Evolutionary conservation across 2,797 vertebrate genomes (phyloP).

Genomic region (Syngnathus acus): DNA sequence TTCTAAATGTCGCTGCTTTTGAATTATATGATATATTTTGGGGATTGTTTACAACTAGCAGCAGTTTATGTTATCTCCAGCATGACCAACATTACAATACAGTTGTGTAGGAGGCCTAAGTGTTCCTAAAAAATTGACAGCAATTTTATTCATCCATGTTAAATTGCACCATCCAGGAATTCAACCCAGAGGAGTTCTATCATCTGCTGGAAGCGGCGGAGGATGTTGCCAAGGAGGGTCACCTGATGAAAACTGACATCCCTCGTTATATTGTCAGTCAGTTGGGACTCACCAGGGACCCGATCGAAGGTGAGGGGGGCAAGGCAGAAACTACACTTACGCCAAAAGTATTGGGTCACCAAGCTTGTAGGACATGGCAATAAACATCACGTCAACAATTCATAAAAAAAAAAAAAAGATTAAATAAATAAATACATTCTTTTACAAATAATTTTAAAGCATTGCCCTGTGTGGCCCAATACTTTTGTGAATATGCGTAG

Average conservation of each 20-base stretch:
- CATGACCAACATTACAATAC: too few relatives aligned
- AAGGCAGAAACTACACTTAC: neutral
- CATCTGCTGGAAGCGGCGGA: conserved; percentile 86
- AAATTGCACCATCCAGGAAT: conserved; percentile 71
- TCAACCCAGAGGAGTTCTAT: conserved; percentile 89
- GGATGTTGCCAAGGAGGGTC: conserved; percentile 88
- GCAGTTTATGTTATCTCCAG: too few relatives aligned
- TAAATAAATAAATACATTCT: too few relatives aligned
- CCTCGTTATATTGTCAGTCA: conserved; percentile 90
- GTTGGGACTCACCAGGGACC: conserved; percentile 85
- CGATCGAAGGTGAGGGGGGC: conserved; percentile 77
- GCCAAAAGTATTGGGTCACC: neutral
- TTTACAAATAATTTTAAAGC: too few relatives aligned
- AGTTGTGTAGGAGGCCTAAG: too few relatives aligned
- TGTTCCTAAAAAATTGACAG: too few relatives aligned
- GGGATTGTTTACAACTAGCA: neutral
- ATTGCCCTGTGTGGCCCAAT: neutral
- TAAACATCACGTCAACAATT: neutral
- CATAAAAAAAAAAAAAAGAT: too few relatives aligned
- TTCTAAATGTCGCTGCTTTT: neutral
- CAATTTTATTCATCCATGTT: neutral
- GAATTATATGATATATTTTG: neutral
- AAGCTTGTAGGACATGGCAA: neutral
- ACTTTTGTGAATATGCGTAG: neutral
- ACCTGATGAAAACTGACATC: conserved; percentile 87